Conservation (phyloP, 2,888 invertebrate genomes). For the Mimas tiliae region DNA sequence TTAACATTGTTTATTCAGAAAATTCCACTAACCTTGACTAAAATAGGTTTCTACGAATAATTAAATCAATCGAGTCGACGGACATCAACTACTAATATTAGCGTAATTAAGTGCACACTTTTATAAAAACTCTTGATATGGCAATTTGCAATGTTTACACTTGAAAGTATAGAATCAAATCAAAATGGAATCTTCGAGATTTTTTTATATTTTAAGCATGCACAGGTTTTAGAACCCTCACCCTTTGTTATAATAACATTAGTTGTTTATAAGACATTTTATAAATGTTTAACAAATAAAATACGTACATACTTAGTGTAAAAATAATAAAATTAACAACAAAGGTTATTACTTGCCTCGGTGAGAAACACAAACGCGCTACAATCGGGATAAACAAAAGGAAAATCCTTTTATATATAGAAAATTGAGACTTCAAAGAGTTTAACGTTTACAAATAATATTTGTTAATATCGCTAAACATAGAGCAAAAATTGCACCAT, state of each 20-base stretch:
- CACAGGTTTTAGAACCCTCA: neutral
- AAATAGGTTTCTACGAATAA: neutral
- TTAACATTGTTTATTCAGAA: slow-evolving; percentile 31
- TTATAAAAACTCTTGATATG: neutral
- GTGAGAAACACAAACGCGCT: neutral
- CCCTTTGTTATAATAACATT: neutral
- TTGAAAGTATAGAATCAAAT: neutral
- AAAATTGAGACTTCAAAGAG: no score
- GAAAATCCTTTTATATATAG: neutral
- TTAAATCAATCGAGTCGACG: neutral
- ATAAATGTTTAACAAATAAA: neutral
- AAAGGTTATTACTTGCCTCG: slow-evolving; percentile 9
- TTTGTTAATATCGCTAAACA: no score
- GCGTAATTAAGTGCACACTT: neutral
- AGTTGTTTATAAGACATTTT: neutral
- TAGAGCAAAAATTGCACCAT: neutral
- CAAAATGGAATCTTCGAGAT: slow-evolving; percentile 1
- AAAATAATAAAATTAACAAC: neutral
- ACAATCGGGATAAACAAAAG: neutral
- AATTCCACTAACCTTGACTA: neutral
- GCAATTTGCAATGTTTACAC: neutral
- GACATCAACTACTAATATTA: neutral
- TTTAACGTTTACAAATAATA: neutral
- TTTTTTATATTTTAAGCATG: neutral
- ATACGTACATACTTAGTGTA: neutral